These are phyloP conservation scores for Sphaerophoria taeniata DNA, from an alignment of 2,888 invertebrate species.

Conservation along the genomic window DNA sequence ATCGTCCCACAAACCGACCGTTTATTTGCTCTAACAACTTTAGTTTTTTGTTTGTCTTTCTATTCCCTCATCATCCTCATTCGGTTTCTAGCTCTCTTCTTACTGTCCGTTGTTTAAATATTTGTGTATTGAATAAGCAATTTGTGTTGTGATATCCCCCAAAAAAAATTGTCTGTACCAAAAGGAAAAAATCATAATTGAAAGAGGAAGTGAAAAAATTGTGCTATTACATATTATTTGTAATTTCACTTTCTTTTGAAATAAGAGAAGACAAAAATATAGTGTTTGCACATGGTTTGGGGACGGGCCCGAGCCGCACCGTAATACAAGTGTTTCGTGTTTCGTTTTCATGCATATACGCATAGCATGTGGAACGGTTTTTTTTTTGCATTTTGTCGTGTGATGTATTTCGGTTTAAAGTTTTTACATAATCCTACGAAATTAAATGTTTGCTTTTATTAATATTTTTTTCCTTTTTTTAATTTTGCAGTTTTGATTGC, in stretches of 20 bases:
- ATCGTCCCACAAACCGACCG: slow-evolving; percentile 2
- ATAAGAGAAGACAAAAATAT: slow-evolving; percentile 5
- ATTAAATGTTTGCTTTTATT: slow-evolving; percentile 32
- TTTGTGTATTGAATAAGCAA: slow-evolving; percentile 30
- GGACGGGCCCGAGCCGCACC: slow-evolving; percentile 9
- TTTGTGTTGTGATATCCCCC: slow-evolving; percentile 26
- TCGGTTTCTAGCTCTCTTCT: slow-evolving; percentile 15
- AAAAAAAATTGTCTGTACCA: background rate
- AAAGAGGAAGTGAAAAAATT: slow-evolving; percentile 63
- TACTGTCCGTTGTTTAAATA: background rate
- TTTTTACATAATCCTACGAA: slow-evolving; percentile 26
- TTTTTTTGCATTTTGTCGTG: background rate
- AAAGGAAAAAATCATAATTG: slow-evolving; percentile 23
- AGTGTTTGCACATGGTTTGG: slow-evolving; percentile 49
- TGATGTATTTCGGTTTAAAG: slow-evolving; percentile 7
- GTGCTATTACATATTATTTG: slow-evolving; percentile 66
- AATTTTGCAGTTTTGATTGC: slow-evolving; percentile 28
- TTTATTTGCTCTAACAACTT: slow-evolving; percentile 50
- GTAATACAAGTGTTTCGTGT: slow-evolving; percentile 42
- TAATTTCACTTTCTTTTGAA: slow-evolving; percentile 71
- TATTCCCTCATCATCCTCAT: background rate
- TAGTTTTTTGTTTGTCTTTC: slow-evolving; percentile 10
- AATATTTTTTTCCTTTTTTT: slow-evolving; percentile 2
- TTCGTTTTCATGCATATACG: background rate
- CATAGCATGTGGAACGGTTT: slow-evolving; percentile 55